phyloP scores from a whole-genome alignment of 2,888 invertebrate species.

The Agrochola lota region DNA sequence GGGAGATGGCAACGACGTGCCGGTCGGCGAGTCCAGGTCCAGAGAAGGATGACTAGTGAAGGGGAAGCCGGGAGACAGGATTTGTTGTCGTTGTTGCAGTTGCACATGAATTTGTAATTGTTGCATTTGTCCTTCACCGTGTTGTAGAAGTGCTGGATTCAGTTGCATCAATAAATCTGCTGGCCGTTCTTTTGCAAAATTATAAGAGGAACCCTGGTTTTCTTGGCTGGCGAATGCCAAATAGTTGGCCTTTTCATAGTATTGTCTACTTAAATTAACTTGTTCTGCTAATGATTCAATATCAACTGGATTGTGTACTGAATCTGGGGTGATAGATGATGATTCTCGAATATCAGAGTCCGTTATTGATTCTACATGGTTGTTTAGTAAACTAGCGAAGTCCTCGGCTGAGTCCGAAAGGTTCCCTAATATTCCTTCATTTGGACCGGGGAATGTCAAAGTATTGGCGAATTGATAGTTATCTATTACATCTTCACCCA shows the following conservation, averaged over 20 bases:
- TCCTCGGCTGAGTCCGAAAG: conserved; percentile 95
- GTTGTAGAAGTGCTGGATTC: conserved; percentile 89
- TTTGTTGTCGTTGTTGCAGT: conserved; percentile 92
- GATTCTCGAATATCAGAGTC: conserved; percentile 93
- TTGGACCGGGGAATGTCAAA: conserved; percentile 94
- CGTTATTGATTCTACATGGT: conserved; percentile 92
- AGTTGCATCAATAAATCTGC: conserved; percentile 91
- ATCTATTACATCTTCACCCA: conserved; percentile 94
- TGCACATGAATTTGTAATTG: conserved; percentile 93
- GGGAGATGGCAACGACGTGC: conserved; percentile 95
- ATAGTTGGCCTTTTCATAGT: conserved; percentile 89
- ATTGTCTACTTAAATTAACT: conserved; percentile 91
- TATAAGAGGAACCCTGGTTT: conserved; percentile 89
- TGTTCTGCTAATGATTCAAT: conserved; percentile 95
- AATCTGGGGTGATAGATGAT: conserved; percentile 93
- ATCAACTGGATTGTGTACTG: conserved; percentile 91
- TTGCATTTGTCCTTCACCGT: conserved; percentile 91
- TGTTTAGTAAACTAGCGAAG: conserved; percentile 93
- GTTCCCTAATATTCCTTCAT: conserved; percentile 94
- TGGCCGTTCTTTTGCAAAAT: conserved; percentile 91
- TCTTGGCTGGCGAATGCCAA: conserved; percentile 88
- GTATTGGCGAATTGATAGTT: conserved; percentile 96
- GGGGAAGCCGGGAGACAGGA: conserved; percentile 91
- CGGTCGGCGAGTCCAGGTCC: conserved; percentile 94
- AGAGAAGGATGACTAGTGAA: conserved; percentile 93